Conservation (phyloP, 1,140 invertebrate genomes). For the Melanaphis sacchari region DNA sequence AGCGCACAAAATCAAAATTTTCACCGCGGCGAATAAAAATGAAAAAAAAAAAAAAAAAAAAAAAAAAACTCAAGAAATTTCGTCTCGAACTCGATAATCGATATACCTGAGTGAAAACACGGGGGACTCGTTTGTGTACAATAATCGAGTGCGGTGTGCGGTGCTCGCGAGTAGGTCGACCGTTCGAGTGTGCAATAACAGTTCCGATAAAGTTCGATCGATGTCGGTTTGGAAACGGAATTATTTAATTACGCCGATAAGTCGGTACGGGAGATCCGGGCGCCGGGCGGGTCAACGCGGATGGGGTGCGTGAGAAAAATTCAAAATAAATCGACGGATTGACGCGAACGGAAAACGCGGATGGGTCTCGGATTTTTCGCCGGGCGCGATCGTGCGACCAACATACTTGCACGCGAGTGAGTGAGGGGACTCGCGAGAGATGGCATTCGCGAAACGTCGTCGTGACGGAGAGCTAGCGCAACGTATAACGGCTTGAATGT, state of each 20-base stretch:
- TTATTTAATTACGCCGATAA: not conserved
- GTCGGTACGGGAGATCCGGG: not conserved
- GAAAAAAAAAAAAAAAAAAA: not conserved
- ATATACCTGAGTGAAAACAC: not conserved
- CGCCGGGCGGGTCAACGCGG: not conserved
- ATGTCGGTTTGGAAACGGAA: not conserved
- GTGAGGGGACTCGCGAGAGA: not conserved
- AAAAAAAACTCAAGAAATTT: not conserved
- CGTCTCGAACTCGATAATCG: not conserved
- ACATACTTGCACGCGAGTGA: not conserved
- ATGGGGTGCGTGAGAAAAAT: no score
- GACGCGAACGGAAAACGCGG: no score
- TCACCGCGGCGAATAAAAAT: not conserved
- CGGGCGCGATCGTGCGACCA: not conserved
- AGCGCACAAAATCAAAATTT: not conserved
- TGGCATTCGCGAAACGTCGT: constrained; percentile 23
- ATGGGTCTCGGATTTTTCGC: not conserved
- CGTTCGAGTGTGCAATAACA: not conserved
- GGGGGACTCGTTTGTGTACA: not conserved
- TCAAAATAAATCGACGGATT: not conserved
- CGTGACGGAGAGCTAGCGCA: not conserved
- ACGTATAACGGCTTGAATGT: not conserved
- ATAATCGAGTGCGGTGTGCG: not conserved
- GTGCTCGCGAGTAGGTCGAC: not conserved
- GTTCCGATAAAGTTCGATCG: not conserved